Evolutionary conservation across 2,797 vertebrate species (phyloP).

Genomic region (Sebastes nivosus): DNA sequence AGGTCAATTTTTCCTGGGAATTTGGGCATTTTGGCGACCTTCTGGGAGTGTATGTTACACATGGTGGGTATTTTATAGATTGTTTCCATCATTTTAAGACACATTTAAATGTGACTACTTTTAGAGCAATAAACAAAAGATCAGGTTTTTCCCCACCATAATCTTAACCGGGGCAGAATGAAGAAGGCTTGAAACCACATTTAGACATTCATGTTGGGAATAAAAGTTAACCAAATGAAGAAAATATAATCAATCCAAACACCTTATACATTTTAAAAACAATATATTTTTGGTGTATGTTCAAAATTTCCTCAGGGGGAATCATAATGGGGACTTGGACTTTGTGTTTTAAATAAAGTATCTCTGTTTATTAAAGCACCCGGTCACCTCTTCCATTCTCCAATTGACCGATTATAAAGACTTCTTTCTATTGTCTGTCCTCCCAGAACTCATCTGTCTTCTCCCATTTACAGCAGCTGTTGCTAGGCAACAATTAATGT

Average conservation of each 20-base stretch:
- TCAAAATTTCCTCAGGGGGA: background rate
- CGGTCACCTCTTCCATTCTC: conserved; percentile 23
- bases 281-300: background rate
- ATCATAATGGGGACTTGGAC: background rate
- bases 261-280: background rate
- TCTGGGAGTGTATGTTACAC: background rate
- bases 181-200: background rate
- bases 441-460: conserved; percentile 43
- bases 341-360: background rate
- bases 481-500: conserved; percentile 68
- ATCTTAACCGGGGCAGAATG: background rate
- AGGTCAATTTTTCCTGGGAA: background rate
- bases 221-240: background rate
- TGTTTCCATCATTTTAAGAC: background rate
- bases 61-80: background rate
- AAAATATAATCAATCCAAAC: background rate
- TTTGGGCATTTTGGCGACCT: background rate
- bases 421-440: conserved; percentile 19
- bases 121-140: background rate
- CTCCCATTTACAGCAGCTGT: conserved; percentile 60
- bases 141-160: background rate
- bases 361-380: background rate
- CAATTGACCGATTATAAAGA: conserved; percentile 30
- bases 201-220: background rate
- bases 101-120: background rate